Base-by-base conservation (phyloP, 2,888 invertebrate genomes). In the Aspidiotus rigidus region DNA sequence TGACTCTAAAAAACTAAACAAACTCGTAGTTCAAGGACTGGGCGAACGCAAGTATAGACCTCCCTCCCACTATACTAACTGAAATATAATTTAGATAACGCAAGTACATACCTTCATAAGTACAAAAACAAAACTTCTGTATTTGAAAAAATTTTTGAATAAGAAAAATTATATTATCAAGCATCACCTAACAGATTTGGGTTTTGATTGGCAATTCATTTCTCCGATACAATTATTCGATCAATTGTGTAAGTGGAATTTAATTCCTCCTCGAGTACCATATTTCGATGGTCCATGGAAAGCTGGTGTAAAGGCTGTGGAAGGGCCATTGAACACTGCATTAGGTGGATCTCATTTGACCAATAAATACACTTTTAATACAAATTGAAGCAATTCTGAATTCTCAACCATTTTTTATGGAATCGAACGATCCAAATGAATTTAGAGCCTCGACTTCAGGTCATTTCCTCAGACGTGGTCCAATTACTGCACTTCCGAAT, bases 381-480 rank as follows among this genome's bases (percentile, higher is more conserved):
- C 9, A 17, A 28, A 59, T 59, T 16, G 59, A 59, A 59, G 59
- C 59, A 7, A 28, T 16, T 59, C 17, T 59, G 15, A 59, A 17
- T 8, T 59, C 59, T 7, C 59, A 28, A 8, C 59, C 59, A 7
- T 39, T 59, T 11, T 7, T 7, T 7, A 11, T 11, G 11, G 59
- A 59, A 59, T 59, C 59, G 5, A 8, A 7, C 7, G 59, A 59
- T 28, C 59, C 59, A 17, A 28, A 28, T 7, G 59, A 59, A 16
- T 7, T 28, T 7, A 59, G 17, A 8, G 9, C 17, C 7, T 17
- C 28, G 11, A 59, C 59, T 7, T 39, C 59, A 17, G 59, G 59
- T 6, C 77, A 77, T 67, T 76, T 77, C 60, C 70, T 77, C 0
- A 75, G 76, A 57, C 76, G 75, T 7, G 69, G 70, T 49, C 66